Evolutionary conservation across 2,113 vertebrate species (phyloP).

Genomic region (Melanostigma gelatinosum): DNA sequence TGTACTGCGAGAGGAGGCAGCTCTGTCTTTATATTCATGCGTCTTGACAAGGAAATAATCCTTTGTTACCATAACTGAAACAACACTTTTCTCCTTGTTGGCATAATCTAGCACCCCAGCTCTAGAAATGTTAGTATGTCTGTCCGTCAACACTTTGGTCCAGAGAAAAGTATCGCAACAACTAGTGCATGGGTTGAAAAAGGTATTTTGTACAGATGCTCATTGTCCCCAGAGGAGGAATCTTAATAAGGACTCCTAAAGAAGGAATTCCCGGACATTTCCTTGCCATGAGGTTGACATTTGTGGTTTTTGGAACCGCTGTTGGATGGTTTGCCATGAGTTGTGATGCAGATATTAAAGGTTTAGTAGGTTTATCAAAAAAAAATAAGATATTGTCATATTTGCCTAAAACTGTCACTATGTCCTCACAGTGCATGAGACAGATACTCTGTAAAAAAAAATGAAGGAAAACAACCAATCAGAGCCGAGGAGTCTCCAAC

Average conservation of each 20-base stretch:
- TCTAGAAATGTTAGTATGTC: neutral
- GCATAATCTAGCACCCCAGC: neutral
- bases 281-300: neutral
- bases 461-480: too few species aligned
- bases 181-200: too few species aligned
- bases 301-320: neutral
- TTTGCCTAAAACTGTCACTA: too few species aligned
- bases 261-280: neutral
- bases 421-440: too few species aligned
- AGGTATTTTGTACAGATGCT: neutral
- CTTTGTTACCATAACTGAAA: neutral
- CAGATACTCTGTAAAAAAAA: too few species aligned
- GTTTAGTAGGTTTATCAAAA: too few species aligned
- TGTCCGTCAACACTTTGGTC: too few species aligned
- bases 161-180: too few species aligned
- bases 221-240: neutral
- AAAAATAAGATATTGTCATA: too few species aligned
- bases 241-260: too few species aligned
- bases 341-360: too few species aligned
- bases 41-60: slow-evolving; percentile 23
- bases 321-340: neutral
- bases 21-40: slow-evolving; percentile 6
- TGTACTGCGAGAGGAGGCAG: slow-evolving; percentile 2
- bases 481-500: too few species aligned
- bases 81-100: neutral